These are phyloP conservation scores for Mesoligia furuncula DNA, from an alignment of 2,888 invertebrate genomes.

Conservation along the genomic window DNA sequence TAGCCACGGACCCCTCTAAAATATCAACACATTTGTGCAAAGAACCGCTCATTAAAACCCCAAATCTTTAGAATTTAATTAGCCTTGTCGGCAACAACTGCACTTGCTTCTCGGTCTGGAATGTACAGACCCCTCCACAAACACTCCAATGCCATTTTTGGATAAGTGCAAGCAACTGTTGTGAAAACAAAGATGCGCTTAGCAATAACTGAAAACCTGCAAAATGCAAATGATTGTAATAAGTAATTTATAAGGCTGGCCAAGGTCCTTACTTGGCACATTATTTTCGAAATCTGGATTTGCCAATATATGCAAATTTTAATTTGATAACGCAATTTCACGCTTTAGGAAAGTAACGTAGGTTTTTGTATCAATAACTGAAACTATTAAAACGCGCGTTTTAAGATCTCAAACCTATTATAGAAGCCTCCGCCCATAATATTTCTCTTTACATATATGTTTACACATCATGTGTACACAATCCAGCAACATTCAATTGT, in stretches of 20 bases:
- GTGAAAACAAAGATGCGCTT: neutral
- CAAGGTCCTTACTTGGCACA: slow-evolving; percentile 27
- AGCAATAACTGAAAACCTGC: neutral
- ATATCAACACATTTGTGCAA: neutral
- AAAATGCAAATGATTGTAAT: slow-evolving; percentile 1
- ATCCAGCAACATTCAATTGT: slow-evolving; percentile 23
- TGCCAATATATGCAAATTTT: slow-evolving; percentile 10
- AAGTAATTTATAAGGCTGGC: slow-evolving; percentile 14
- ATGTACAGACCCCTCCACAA: neutral
- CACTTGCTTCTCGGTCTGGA: neutral
- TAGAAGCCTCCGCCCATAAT: neutral
- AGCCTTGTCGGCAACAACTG: neutral
- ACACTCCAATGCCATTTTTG: neutral
- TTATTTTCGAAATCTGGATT: slow-evolving; percentile 10
- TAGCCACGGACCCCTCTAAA: too few species aligned
- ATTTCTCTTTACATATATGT: neutral
- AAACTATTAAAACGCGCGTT: neutral
- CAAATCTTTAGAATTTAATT: slow-evolving; percentile 5
- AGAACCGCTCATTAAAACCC: neutral
- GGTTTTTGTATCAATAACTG: neutral
- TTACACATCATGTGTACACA: neutral
- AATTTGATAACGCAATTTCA: slow-evolving; percentile 14
- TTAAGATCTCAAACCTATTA: neutral
- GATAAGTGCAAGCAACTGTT: neutral
- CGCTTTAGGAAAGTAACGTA: neutral